Evolutionary conservation across 92 coral and sea anemone species (phyloP), one percentile per base, ranked within the genome.

Genomic region (Porites divaricata): DNA sequence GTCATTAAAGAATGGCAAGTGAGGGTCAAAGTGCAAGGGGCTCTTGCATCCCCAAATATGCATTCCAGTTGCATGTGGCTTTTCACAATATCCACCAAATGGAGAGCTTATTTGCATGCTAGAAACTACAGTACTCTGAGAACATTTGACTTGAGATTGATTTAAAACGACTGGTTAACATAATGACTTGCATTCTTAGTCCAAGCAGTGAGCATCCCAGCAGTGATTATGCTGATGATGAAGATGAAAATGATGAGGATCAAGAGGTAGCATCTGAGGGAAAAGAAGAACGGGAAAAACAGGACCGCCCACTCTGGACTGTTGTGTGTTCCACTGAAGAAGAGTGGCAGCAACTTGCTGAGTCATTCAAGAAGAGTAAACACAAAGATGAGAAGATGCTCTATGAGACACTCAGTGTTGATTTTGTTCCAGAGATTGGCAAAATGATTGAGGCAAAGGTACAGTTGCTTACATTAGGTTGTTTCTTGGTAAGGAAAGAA

Each of bases 381-480:
- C 82, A 96, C 76, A 90, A 90, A 35, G 98, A 96, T 64, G 98
- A 96, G 79, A 96, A 93, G 83, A 88, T 93, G 84, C 98, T 96
- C 49, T 91, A 94, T 77, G 93, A 96, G 59, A 96, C 98, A 4
- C 95, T 96, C 52, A 89, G 98, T 58, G 93, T 95, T 78, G 98
- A 96, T 93, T 96, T 96, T 88, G 90, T 94, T 81, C 93, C 99
- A 53, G 99, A 96, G 88, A 96, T 96, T 76, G 92, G 86, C 70
- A 93, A 95, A 48, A 96, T 96, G 99, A 89, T 96, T 62, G 99
- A 96, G 41, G 89, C 94, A 50, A 96, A 96, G 95, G 99, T 96
- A 22, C 19, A 28, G 4, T 20, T 57, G 54, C 8, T 58, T 48
- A 4, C 1, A 10, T 13, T 70, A 35, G 3, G 45, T 35, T 35